phyloP scores from a whole-genome alignment of 2,113 vertebrate species.

The Myotis davidii region DNA sequence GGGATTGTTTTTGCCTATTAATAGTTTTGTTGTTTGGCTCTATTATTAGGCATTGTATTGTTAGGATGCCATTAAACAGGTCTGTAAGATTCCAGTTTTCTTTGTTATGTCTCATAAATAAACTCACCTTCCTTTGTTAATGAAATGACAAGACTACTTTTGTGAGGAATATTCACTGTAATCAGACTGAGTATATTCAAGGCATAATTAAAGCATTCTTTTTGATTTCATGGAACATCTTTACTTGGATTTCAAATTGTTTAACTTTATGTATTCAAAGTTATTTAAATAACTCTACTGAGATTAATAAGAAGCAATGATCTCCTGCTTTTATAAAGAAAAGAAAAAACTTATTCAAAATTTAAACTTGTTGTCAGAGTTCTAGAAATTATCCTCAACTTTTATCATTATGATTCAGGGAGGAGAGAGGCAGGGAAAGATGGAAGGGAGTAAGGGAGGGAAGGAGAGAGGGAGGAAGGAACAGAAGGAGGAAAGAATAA shows the following conservation, averaged over 20 bases:
- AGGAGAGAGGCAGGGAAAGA: not conserved
- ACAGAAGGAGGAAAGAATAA: not conserved
- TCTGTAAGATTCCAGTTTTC: not conserved
- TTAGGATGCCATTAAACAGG: not conserved
- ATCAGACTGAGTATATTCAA: not conserved
- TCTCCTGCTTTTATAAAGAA: not conserved
- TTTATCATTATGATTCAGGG: not conserved
- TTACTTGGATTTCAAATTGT: slow-evolving; percentile 42
- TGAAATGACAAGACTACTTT: not conserved
- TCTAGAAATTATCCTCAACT: not conserved
- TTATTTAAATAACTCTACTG: slow-evolving; percentile 54
- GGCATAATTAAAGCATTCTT: not conserved
- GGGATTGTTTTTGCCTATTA: not conserved
- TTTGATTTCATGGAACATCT: slow-evolving; percentile 33
- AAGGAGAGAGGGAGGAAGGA: no score
- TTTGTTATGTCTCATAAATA: slow-evolving; percentile 42
- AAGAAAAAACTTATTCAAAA: not conserved
- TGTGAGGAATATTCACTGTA: slow-evolving; percentile 14
- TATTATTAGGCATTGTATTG: not conserved
- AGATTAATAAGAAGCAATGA: slow-evolving; percentile 45
- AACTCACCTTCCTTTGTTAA: not conserved
- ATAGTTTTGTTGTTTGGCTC: not conserved
- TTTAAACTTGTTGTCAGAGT: not conserved
- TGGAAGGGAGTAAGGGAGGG: no score
- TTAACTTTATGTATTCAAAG: not conserved